Conservation (phyloP, 2,888 invertebrate species). For the Pristionchus japonicus region DNA sequence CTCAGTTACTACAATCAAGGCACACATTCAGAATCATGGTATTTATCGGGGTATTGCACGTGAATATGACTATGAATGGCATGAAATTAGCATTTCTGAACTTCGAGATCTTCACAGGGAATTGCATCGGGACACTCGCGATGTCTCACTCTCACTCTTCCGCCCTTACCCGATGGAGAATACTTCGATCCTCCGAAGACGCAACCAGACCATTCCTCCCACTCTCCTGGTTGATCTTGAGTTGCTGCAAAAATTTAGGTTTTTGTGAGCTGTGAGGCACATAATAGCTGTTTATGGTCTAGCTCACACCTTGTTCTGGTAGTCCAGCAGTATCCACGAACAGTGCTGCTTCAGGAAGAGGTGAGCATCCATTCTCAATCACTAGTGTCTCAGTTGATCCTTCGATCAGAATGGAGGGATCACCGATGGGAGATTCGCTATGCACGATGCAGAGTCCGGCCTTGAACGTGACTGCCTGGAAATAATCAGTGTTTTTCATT, state of each 20-base stretch:
- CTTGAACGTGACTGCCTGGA: constrained; percentile 61
- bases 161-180: constrained; percentile 28
- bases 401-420: constrained; percentile 52
- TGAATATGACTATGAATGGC: background rate
- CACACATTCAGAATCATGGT: too few species aligned
- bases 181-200: constrained; percentile 46
- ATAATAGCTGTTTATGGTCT: background rate
- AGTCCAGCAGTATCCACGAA: background rate
- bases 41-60: constrained; percentile 19
- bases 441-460: constrained; percentile 62
- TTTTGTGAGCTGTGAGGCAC: background rate
- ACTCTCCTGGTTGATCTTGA: constrained; percentile 20
- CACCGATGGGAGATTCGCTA: constrained; percentile 51
- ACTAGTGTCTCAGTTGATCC: constrained; percentile 62
- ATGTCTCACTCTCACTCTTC: constrained; percentile 55
- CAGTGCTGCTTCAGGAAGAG: background rate
- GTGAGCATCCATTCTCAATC: constrained; percentile 62
- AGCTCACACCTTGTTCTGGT: background rate
- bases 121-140: constrained; percentile 54
- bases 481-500: too few species aligned
- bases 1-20: too few species aligned
- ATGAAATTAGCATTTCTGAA: constrained; percentile 56
- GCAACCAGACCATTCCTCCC: constrained; percentile 47
- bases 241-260: background rate
- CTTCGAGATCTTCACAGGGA: constrained; percentile 62